These are phyloP conservation scores for Mustela nigripes DNA, from an alignment of 2,113 vertebrate genomes.

Conservation along the genomic window DNA sequence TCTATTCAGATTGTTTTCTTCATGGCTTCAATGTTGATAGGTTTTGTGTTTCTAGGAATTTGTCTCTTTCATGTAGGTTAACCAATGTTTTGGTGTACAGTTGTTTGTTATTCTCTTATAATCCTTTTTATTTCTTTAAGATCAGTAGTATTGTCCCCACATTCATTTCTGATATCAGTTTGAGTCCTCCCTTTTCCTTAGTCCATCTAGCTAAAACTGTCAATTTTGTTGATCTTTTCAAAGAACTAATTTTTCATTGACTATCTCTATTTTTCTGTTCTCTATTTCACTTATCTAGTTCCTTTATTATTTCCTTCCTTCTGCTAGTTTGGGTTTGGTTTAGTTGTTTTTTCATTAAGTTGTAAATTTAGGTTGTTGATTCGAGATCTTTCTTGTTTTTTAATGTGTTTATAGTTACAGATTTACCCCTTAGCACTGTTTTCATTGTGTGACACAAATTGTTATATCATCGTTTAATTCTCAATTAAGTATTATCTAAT, in stretches of 20 bases:
- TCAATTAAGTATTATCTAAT: neutral
- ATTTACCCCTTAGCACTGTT: neutral
- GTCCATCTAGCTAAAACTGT: neutral
- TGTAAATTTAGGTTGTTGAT: neutral
- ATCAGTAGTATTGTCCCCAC: neutral
- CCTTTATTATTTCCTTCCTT: neutral
- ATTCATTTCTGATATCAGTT: neutral
- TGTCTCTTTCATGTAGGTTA: neutral
- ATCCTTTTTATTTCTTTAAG: neutral
- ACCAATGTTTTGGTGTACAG: neutral
- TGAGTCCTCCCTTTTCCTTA: neutral
- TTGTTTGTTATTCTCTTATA: neutral
- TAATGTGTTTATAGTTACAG: neutral
- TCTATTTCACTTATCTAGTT: neutral
- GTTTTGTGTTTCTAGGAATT: neutral
- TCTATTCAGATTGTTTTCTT: neutral
- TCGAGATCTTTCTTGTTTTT: neutral
- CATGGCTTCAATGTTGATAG: neutral
- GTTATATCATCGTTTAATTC: neutral
- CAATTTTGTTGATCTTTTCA: neutral
- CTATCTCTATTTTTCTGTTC: neutral
- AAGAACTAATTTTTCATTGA: neutral
- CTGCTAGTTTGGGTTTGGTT: neutral
- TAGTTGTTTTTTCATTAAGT: neutral
- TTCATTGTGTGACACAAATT: neutral